Base-by-base conservation (phyloP, 2,797 vertebrate genomes). In the Malacoraja senta region DNA sequence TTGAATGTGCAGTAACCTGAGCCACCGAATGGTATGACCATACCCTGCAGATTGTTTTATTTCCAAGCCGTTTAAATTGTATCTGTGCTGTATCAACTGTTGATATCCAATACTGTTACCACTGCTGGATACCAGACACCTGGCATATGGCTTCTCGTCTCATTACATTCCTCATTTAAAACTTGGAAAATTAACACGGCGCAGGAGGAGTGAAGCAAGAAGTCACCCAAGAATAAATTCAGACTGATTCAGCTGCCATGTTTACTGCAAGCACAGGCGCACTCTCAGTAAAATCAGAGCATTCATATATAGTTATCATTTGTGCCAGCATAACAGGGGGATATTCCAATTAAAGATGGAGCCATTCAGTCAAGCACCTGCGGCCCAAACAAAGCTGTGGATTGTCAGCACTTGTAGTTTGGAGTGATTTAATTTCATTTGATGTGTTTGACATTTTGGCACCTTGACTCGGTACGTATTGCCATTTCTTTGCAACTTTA, bases 31-130 rank as follows among this genome's bases (percentile, higher is more conserved):
- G 38, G 58, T 29, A 76, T 44, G 68, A 92, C 38, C 32, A 7
- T 53, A 58, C 38, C 38, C 24, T 58, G 90, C 72, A 53, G 71
- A 29, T 26, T 3, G 63, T 35, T 68, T 68, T 68, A 44, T 91
- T 76, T 17, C 71, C 0, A 6, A 53, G 90, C 76, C 15, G 24
- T 92, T 92, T 92, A 92, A 92, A 95, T 95, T 93, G 68, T 94
- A 91, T 95, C 95, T 94, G 68, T 93, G 93, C 93, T 29, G 65
- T 76, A 74, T 92, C 90, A 76, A 80, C 61, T 94, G 93, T 93
- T 95, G 94, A 94, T 93, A 94, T 83, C 93, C 94, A 93, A 94
- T 94, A 94, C 74, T 93, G 93, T 93, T 71, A 83, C 80, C 93
- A 93, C 93, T 95, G 81, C 83, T 26, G 94, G 81, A 78, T 94